Evolutionary conservation across 2,888 invertebrate species (phyloP), one percentile per base, ranked within the genome.

Genomic region (Tetheella fluctuosa): DNA sequence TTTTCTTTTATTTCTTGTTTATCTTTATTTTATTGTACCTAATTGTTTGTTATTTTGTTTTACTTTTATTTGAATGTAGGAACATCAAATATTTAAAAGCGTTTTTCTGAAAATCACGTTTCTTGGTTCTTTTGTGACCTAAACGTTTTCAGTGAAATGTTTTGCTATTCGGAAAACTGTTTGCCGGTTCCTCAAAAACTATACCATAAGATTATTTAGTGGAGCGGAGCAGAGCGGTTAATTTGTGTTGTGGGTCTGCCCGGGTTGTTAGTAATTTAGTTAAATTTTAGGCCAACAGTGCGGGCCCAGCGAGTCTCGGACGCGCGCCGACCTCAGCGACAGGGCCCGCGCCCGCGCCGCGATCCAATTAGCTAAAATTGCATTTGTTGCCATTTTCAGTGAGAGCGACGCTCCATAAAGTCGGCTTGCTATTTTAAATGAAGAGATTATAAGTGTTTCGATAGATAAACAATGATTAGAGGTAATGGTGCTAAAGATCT

Each of bases 321-420:
- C 64, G 59, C 56, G 58, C 62, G 59, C 23, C 54, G 58, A 58
- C 59, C 59, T 52, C 67, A 7, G 39, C n/a, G 39, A 5, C 4
- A 13, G 64, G 70, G 67, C 1, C 64, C 68, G 68, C 72, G 70
- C 68, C 65, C 73, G 66, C 66, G 65, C 68, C 68, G 72, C 81
- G 77, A 89, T 86, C 76, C 79, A 89, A 90, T 91, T 89, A 90
- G 83, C 88, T 82, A 76, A 88, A 91, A 91, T 90, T 90, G 88
- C 88, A 90, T 48, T 48, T 48, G 48, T 48, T 48, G 17, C 48
- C 48, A 37, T 91, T 90, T 86, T 86, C 85, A 80, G 80, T 81
- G 74, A 76, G 79, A 79, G 83, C 48, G 8, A 83, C 76, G 65
- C 63, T 52, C 67, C 59, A 65, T 61, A 60, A 65, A 68, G 65